Conservation (phyloP, 2,113 vertebrate genomes). For the Trematocara macrostoma region DNA sequence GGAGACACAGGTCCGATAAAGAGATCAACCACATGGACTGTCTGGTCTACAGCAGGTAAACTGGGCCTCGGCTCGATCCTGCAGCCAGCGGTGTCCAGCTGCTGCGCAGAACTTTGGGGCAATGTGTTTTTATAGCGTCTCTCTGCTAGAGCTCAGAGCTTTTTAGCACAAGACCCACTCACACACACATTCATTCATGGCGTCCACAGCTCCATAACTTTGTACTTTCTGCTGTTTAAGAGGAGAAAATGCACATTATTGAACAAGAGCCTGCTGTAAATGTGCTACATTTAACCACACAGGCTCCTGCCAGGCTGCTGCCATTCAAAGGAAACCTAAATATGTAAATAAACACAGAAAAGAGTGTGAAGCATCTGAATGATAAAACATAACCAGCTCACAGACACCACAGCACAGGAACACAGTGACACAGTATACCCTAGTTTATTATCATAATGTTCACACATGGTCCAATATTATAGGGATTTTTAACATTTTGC, state of each 20-base stretch:
- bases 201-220: background rate
- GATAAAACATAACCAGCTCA: background rate
- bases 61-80: background rate
- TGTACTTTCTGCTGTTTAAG: background rate
- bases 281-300: background rate
- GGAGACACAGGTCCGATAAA: constrained; percentile 87
- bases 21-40: constrained; percentile 97
- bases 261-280: background rate
- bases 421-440: background rate
- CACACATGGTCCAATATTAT: background rate
- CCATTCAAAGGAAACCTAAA: background rate
- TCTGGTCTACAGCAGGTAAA: constrained; percentile 91
- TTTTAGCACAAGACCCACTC: background rate
- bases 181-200: background rate
- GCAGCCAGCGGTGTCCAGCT: background rate
- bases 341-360: background rate
- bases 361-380: background rate
- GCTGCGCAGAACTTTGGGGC: background rate
- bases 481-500: background rate
- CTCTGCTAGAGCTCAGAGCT: background rate
- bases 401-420: background rate
- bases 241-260: background rate
- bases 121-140: background rate
- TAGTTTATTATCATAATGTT: background rate
- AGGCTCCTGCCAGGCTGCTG: background rate